Evolutionary conservation across 2,113 vertebrate species (phyloP).

Genomic region (Sebastes schlegelii): DNA sequence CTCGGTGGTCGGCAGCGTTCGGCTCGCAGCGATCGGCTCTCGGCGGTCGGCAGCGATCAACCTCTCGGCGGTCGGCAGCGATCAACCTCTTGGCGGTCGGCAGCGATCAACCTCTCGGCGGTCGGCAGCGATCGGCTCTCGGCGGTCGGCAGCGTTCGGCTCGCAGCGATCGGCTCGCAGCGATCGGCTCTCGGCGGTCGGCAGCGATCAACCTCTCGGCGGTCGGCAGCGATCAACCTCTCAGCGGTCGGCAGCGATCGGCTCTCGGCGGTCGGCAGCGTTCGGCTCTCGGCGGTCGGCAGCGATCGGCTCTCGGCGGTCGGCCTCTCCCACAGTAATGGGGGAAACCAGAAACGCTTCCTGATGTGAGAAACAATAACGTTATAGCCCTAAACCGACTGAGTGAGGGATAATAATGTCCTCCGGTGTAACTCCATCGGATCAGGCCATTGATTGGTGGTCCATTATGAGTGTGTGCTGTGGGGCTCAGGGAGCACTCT

Average conservation of each 20-base stretch:
- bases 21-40: constrained; percentile 2
- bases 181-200: background rate
- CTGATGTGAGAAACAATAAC: constrained; percentile 47
- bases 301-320: constrained; percentile 8
- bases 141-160: no score
- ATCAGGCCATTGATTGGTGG: constrained; percentile 73
- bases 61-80: no score
- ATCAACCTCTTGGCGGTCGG: no score
- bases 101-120: no score
- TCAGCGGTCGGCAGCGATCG: background rate
- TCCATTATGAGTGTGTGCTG: constrained; percentile 67
- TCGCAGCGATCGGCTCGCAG: constrained; percentile 4
- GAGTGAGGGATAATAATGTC: constrained; percentile 60
- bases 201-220: no score
- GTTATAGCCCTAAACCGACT: constrained; percentile 21
- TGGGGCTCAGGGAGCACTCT: constrained; percentile 64
- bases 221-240: no score
- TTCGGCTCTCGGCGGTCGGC: constrained; percentile 7
- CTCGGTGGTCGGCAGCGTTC: background rate
- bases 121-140: no score
- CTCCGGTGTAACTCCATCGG: constrained; percentile 65
- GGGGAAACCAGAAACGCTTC: constrained; percentile 52
- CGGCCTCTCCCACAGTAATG: constrained; percentile 21
- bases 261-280: background rate
- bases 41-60: background rate